Evolutionary conservation across 2,888 invertebrate species (phyloP), one percentile per base, ranked within the genome.

Genomic region (Lasioglossum leucozonium): DNA sequence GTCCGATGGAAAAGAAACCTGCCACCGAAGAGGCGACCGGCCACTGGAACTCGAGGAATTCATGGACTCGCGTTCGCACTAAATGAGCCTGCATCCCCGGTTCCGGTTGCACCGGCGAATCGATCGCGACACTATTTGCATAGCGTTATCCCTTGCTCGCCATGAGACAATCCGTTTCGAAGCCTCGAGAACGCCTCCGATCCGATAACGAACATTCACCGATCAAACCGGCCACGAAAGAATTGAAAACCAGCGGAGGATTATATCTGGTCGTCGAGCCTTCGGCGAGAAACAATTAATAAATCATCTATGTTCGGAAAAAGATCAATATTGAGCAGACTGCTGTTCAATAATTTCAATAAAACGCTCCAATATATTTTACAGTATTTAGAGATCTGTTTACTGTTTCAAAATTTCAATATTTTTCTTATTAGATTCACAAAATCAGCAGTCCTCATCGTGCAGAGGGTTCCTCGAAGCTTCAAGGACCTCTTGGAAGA

Each of bases 61-160:
- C 42, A 77, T 30, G 69, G 34, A 47, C n/a, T 65, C 40, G 72
- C 74, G 34, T 67, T 47, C 72, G 34, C 30, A 40, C 40, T 79
- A 67, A 79, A 79, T 69, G 79, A 79, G 74, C 44, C 73, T 79
- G 73, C 62, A 72, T 77, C 62, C 40, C 65, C 67, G 65, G 77
- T 84, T 85, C 79, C 86, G 86, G 85, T 62, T 37, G 16, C 51
- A 81, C 86, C 81, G 86, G 78, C n/a, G 72, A 86, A 86, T 85
- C 86, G 86, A 86, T 85, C 86, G 86, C 58, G 86, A 78, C 73
- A 62, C 44, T 73, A 82, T 85, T 85, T 85, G 77, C 86, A 82
- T 85, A 82, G 47, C 51, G 69, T 82, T 76, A 77, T 85, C 58
- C 81, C 34, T 76, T 30, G 65, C 13, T n/a, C 22, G 11, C 42